Percentiles rank a stretch among this genome's conserved stretches.
These are phyloP conservation scores for Illadopsis cleaveri DNA, from an alignment of 2,113 vertebrate species.

Conservation along the genomic window DNA sequence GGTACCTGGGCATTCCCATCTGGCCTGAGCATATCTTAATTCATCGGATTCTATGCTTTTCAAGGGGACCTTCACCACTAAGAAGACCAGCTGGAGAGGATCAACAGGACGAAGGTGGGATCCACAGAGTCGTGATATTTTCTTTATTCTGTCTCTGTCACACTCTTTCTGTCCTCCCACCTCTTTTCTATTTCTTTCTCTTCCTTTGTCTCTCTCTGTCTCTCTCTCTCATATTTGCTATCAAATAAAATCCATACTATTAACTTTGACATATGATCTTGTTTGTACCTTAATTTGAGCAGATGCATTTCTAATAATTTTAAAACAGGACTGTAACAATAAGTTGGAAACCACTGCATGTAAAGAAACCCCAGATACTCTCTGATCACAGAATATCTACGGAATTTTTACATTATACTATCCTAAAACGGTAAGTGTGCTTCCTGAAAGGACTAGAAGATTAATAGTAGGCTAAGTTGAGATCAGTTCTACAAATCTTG, in stretches of 20 bases:
- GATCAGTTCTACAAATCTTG: background rate
- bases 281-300: background rate
- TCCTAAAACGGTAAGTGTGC: background rate
- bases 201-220: background rate
- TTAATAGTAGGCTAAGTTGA: background rate
- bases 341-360: background rate
- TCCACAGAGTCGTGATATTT: background rate
- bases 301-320: background rate
- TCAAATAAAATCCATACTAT: background rate
- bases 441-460: background rate
- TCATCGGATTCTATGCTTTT: rapidly evolving
- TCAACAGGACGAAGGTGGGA: rapidly evolving
- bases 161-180: background rate
- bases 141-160: background rate
- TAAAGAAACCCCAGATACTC: background rate
- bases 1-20: background rate
- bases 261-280: background rate
- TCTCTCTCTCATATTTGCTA: background rate
- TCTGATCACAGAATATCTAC: background rate
- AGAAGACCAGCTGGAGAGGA: background rate
- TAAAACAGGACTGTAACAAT: background rate
- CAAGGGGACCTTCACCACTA: background rate
- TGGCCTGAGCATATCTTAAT: background rate
- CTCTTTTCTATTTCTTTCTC: background rate
- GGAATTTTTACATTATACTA: background rate